A percentile compares a stretch with the other conserved stretches of the same genome.
phyloP scores from a whole-genome alignment of 1,140 invertebrate species.

The Cecropterus lyciades region DNA sequence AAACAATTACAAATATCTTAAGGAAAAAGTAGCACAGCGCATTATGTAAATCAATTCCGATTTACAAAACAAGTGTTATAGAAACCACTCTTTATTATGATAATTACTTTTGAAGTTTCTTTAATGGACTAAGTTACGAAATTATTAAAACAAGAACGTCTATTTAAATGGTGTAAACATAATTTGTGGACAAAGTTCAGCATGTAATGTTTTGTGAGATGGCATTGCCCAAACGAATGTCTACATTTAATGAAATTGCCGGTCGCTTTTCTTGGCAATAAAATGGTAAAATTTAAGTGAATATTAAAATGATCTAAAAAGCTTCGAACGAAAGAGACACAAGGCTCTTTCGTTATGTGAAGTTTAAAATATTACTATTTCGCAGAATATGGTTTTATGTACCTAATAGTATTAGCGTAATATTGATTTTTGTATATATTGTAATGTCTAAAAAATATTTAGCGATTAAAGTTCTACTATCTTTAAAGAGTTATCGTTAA shows the following conservation, averaged over 20 bases:
- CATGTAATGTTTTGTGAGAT: conserved; percentile 66
- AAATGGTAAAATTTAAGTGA: conserved; percentile 1
- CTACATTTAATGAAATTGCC: conserved; percentile 67
- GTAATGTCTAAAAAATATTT: no score
- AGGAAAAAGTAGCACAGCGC: background rate
- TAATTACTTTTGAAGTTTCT: conserved; percentile 63
- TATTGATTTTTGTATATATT: no score
- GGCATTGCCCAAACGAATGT: conserved; percentile 58
- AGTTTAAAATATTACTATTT: background rate
- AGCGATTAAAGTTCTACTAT: no score
- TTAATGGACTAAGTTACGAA: conserved; percentile 70
- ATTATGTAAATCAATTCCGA: conserved; percentile 3
- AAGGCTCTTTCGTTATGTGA: background rate
- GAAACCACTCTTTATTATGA: conserved; percentile 60
- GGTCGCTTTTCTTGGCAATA: conserved; percentile 7
- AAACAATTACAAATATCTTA: background rate
- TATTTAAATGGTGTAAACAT: conserved; percentile 76
- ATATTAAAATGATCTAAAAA: conserved; percentile 3
- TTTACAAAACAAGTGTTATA: conserved; percentile 52
- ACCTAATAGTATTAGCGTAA: no score
- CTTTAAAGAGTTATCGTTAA: no score
- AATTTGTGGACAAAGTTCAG: conserved; percentile 73
- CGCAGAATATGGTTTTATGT: background rate
- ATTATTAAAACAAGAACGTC: conserved; percentile 68
- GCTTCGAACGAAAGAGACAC: background rate